Evolutionary conservation across 2,113 vertebrate genomes (phyloP).

Genomic region (Neogobius melanostomus): DNA sequence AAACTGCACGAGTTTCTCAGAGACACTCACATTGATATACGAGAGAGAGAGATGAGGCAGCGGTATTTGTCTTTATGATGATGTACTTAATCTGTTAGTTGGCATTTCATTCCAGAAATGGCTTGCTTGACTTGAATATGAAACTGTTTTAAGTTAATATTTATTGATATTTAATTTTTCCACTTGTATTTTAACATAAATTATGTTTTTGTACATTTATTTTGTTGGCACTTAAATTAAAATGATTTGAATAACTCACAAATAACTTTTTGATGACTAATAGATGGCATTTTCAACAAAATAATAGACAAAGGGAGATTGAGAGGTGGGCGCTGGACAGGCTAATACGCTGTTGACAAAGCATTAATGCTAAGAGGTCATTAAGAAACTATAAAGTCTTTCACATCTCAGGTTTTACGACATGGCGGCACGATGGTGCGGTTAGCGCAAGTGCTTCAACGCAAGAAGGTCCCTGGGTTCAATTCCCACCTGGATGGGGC

Average conservation of each 20-base stretch:
- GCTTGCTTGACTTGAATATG: neutral
- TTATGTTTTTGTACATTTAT: constrained; percentile 6
- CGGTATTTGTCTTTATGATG: neutral
- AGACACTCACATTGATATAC: constrained; percentile 65
- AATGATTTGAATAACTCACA: too few relatives aligned
- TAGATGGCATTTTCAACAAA: neutral
- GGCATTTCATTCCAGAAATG: neutral
- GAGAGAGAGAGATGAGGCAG: constrained; percentile 17
- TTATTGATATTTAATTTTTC: constrained; percentile 50
- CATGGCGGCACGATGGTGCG: too few relatives aligned
- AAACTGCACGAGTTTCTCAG: constrained; percentile 77
- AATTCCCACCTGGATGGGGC: too few relatives aligned
- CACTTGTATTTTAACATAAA: neutral
- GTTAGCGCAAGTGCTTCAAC: too few relatives aligned
- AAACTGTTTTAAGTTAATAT: constrained; percentile 39
- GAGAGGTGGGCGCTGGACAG: neutral
- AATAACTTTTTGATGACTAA: neutral
- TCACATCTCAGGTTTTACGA: too few relatives aligned
- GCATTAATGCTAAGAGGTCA: neutral
- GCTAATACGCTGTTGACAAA: neutral
- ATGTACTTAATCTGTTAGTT: neutral
- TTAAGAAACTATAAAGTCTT: too few relatives aligned
- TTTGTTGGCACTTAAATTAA: neutral
- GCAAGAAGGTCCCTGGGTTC: too few relatives aligned
- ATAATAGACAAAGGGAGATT: neutral